phyloP scores from a whole-genome alignment of 2,888 invertebrate species.

The Cataglyphis livida region DNA sequence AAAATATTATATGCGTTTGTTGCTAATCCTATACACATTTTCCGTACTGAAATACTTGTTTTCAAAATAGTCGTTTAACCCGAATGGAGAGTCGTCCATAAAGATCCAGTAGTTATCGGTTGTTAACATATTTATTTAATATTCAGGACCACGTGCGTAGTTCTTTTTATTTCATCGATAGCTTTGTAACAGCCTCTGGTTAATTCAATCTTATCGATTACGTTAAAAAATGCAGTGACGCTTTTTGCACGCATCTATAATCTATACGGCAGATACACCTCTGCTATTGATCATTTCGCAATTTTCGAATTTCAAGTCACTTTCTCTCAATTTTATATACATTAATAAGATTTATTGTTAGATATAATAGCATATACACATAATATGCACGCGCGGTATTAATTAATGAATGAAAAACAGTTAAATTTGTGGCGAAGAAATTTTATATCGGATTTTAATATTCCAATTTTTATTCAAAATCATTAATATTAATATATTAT shows the following conservation, averaged over 20 bases:
- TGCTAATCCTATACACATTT: neutral
- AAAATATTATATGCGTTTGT: neutral
- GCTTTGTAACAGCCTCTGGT: conserved; percentile 37
- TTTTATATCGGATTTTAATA: neutral
- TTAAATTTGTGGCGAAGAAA: neutral
- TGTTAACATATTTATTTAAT: conserved; percentile 52
- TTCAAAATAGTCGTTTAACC: neutral
- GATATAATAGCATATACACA: neutral
- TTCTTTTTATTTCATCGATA: conserved; percentile 38
- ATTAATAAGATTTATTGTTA: neutral
- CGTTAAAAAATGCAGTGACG: conserved; percentile 25
- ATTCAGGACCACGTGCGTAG: conserved; percentile 43
- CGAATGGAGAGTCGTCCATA: conserved; percentile 33
- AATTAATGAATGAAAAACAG: neutral
- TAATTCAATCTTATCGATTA: conserved; percentile 49
- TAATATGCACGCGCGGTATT: neutral
- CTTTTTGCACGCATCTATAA: neutral
- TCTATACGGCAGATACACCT: neutral
- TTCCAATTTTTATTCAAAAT: neutral
- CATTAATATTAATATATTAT: neutral
- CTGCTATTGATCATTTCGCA: neutral
- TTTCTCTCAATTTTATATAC: neutral
- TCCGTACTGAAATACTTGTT: neutral
- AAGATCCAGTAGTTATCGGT: conserved; percentile 12
- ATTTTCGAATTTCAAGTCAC: neutral